Percentiles rank a stretch among this genome's conserved stretches.
These are phyloP conservation scores for Phrynosoma platyrhinos DNA, from an alignment of 2,113 vertebrate genomes.

Conservation along the genomic window DNA sequence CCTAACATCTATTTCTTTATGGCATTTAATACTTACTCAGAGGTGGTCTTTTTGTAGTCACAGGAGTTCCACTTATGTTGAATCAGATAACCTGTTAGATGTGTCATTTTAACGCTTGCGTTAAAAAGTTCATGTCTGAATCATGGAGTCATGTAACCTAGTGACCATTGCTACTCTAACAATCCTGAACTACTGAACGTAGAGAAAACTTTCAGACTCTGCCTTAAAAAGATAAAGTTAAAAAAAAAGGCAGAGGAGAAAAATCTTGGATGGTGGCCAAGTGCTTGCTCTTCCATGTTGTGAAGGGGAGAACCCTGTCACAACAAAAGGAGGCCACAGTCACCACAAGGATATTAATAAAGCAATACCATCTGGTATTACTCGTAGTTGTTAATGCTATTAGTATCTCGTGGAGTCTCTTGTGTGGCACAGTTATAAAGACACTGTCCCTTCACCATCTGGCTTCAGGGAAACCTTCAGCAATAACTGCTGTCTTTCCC, in stretches of 20 bases:
- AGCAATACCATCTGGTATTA: no score
- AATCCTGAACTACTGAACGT: background rate
- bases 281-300: background rate
- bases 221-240: background rate
- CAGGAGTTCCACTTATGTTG: background rate
- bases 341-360: background rate
- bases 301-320: background rate
- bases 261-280: background rate
- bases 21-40: background rate
- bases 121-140: background rate
- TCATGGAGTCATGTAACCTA: background rate
- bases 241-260: background rate
- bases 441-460: background rate
- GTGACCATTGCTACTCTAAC: background rate
- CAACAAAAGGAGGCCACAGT: background rate
- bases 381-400: background rate
- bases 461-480: background rate
- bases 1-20: background rate
- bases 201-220: background rate
- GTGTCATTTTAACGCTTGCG: background rate
- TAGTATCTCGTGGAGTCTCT: background rate
- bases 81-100: no score
- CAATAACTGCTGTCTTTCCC: background rate
- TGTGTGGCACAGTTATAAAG: background rate
- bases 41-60: background rate